These are phyloP conservation scores for Turnix velox DNA, from an alignment of 2,113 vertebrate genomes.

Conservation along the genomic window DNA sequence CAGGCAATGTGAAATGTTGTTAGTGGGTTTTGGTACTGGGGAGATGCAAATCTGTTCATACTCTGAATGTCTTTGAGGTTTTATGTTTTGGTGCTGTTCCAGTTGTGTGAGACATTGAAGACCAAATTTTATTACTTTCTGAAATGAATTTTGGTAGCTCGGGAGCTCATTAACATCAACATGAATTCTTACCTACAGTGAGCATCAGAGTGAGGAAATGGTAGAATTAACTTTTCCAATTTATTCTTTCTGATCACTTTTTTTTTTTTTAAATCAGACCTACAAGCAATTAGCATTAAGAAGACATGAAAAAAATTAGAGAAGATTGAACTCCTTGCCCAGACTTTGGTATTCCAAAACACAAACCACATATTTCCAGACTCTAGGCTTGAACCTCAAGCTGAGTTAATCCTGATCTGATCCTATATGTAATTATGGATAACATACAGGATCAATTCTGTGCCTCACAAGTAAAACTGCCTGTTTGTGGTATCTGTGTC, in stretches of 20 bases:
- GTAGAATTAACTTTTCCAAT: constrained; percentile 2
- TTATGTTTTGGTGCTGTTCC: background rate
- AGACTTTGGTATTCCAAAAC: background rate
- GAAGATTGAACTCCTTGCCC: background rate
- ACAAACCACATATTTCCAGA: constrained; percentile 7
- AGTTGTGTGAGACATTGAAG: background rate
- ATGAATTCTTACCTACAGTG: background rate
- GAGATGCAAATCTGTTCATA: background rate
- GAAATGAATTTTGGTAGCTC: background rate
- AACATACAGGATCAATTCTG: background rate
- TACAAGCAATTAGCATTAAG: background rate
- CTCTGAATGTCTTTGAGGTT: background rate
- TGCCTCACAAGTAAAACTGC: background rate
- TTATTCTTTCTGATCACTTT: background rate
- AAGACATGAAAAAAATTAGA: background rate
- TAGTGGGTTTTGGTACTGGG: background rate
- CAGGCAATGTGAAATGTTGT: background rate
- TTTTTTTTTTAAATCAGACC: background rate
- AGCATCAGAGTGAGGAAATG: background rate
- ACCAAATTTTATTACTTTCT: background rate
- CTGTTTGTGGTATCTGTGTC: background rate
- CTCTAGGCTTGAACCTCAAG: constrained; percentile 5
- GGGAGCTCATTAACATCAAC: background rate
- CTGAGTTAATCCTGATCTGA: constrained; percentile 27
- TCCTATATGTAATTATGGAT: background rate